Conservation (phyloP, 1,140 invertebrate species). For the Ostrea denselamellosa region DNA sequence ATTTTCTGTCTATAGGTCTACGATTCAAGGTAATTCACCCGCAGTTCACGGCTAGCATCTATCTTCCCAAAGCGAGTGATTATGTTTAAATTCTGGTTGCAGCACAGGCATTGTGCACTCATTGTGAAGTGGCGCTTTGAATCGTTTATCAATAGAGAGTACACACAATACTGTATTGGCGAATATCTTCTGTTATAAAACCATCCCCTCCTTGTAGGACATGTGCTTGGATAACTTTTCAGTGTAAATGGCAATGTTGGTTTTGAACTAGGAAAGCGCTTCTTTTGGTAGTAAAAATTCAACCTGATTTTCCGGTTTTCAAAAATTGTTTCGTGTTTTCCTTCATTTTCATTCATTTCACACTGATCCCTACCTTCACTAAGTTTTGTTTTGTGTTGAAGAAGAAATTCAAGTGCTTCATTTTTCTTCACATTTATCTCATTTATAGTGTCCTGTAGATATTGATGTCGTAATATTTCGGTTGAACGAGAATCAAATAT, state of each 20-base stretch:
- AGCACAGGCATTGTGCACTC: neutral
- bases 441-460: neutral
- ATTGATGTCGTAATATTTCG: neutral
- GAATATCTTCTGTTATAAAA: no score
- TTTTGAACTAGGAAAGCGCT: neutral
- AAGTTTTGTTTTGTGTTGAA: neutral
- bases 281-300: constrained; percentile 5
- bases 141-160: neutral
- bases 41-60: neutral
- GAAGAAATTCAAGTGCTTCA: neutral
- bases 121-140: neutral
- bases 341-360: neutral
- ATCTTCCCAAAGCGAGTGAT: neutral
- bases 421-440: neutral
- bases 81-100: neutral
- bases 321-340: neutral
- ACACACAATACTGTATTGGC: neutral
- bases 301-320: neutral
- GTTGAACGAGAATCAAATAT: neutral
- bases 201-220: neutral
- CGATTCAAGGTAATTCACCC: neutral
- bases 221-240: neutral
- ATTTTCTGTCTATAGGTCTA: neutral
- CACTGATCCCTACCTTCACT: neutral
- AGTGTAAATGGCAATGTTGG: neutral